Percentiles rank a stretch among this genome's conserved stretches.
These are phyloP conservation scores for Aradophagus sp. DNA, from an alignment of 1,140 invertebrate genomes.

Conservation along the genomic window DNA sequence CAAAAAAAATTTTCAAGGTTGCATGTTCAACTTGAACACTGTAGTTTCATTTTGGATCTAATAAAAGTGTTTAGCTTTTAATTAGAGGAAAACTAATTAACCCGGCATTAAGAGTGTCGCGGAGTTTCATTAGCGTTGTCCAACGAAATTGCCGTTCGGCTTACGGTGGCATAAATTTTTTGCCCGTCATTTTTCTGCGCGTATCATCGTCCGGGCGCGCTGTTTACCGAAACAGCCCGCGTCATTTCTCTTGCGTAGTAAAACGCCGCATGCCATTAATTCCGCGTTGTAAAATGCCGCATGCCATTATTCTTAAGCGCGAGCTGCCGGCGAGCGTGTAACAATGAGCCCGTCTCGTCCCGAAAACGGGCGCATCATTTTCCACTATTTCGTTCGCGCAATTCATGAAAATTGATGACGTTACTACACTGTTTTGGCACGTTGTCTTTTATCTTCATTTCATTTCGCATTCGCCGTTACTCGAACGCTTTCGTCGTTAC, in stretches of 20 bases:
- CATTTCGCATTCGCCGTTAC: conserved; percentile 37
- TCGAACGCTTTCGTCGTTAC: conserved; percentile 22
- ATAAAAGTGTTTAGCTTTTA: conserved; percentile 9
- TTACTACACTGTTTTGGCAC: conserved; percentile 47
- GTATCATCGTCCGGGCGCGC: conserved; percentile 49
- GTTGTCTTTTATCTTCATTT: conserved; percentile 56
- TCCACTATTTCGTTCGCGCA: conserved; percentile 48
- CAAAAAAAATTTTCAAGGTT: too few species aligned
- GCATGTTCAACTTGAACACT: too few species aligned
- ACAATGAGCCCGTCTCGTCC: conserved; percentile 43
- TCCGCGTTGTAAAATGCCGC: conserved; percentile 54
- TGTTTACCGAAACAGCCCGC: conserved; percentile 50
- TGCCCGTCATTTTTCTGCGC: conserved; percentile 41
- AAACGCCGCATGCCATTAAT: conserved; percentile 58
- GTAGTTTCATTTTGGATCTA: too few species aligned
- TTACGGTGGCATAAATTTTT: conserved; percentile 37
- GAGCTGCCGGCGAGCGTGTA: conserved; percentile 44
- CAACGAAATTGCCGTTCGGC: conserved; percentile 24
- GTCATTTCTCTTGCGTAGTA: conserved; percentile 56
- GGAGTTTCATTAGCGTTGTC: conserved; percentile 34
- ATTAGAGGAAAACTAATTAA: conserved; percentile 28
- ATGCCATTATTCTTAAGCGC: conserved; percentile 58
- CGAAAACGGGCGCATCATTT: conserved; percentile 44
- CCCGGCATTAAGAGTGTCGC: conserved; percentile 8
- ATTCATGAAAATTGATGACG: conserved; percentile 55